These are phyloP conservation scores for Triplophysa tibetana DNA, from an alignment of 2,113 vertebrate genomes.

Conservation along the genomic window DNA sequence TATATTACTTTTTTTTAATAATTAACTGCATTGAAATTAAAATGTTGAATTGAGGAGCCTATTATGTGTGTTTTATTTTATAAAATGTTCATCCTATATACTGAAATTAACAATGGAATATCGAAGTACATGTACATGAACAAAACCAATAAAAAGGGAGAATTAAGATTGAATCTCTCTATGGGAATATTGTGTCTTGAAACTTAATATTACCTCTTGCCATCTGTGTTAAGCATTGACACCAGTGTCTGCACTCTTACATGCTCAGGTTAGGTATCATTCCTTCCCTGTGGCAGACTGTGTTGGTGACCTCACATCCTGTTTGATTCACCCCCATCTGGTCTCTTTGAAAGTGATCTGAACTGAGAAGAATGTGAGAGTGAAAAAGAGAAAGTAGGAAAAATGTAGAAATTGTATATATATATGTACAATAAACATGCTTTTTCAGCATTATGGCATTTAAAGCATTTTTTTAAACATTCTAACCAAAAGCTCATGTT, in stretches of 20 bases:
- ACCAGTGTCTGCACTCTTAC: background rate
- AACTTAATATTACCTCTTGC: constrained; percentile 37
- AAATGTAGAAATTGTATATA: background rate
- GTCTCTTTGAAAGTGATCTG: constrained; percentile 14
- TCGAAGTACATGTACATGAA: background rate
- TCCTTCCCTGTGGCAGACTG: constrained; percentile 27
- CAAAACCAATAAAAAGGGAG: background rate
- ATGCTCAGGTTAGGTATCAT: constrained; percentile 12
- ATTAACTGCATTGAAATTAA: no score
- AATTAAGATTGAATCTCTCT: constrained; percentile 7
- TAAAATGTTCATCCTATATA: background rate
- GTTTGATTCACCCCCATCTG: constrained; percentile 46
- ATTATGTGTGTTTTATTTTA: background rate
- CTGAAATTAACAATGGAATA: background rate
- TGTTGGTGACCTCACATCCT: constrained; percentile 47
- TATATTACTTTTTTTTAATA: no score
- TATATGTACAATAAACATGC: background rate
- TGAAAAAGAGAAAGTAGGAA: background rate
- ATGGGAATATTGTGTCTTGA: constrained; percentile 26
- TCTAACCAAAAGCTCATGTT: constrained; percentile 24
- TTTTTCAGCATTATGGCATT: constrained; percentile 8
- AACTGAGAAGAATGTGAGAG: background rate
- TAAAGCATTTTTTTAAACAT: constrained; percentile 22
- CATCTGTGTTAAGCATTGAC: constrained; percentile 47
- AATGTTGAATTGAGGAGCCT: background rate